Evolutionary conservation across 2,113 vertebrate genomes (phyloP), one percentile per base, ranked within the genome.

Genomic region (Nothocercus julius): DNA sequence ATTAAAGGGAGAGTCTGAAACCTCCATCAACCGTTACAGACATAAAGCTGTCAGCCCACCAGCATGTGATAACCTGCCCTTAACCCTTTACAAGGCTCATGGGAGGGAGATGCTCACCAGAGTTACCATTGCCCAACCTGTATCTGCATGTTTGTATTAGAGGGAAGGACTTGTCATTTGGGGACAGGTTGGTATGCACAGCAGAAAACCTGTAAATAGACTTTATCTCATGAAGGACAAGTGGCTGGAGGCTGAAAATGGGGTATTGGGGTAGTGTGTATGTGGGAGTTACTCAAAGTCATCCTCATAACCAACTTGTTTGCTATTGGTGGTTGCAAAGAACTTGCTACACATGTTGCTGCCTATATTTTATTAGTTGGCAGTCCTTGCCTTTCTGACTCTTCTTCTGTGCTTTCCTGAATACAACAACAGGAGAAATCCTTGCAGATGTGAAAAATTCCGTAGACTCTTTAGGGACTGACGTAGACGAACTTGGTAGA

Each of bases 31-130:
- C 73, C 12, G 42, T 91, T 86, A 74, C 47, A 93, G 95, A 96
- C 92, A 93, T 95, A 97, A 97, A 97, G 77, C 91, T 97, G 85
- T 96, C 95, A 91, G 85, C 93, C 93, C 87, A 96, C 80, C 74
- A 95, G 89, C 59, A 0, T 95, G 90, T 51, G 74, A 93, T 90
- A 95, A 92, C 91, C 74, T 91, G 86, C 78, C 78, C 59, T 96
- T 97, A 97, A 97, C 94, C 70, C 95, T 90, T 97, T 90, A 42
- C 34, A 67, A 82, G 70, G 59, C 87, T 87, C 4, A 40, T 14
- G 49, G 66, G 85, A 88, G 66, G 69, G 73, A 49, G 59, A 42
- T 90, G 78, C 68, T 86, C 59, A 56, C 64, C 0, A 1, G 69
- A 83, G 78, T 87, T 82, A 42, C 38, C 17, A 3, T 93, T 74